Evolutionary conservation across 2,113 vertebrate species (phyloP).

Genomic region (Strix uralensis): DNA sequence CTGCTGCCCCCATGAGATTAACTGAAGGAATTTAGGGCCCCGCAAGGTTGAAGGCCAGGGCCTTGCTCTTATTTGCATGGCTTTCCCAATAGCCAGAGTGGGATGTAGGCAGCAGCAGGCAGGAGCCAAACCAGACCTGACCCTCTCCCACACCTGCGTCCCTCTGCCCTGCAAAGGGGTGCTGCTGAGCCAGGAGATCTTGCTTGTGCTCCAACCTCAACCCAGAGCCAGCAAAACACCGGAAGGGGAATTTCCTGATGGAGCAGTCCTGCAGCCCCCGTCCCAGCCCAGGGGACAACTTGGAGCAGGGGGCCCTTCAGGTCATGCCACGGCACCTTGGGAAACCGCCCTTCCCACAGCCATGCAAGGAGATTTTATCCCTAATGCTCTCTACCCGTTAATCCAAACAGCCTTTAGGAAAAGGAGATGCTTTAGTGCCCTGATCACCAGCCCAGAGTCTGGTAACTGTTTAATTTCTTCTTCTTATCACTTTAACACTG

Average conservation of each 20-base stretch:
- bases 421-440: not conserved
- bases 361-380: not conserved
- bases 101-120: not conserved
- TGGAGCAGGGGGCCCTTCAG: not conserved
- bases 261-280: not conserved
- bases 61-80: not conserved
- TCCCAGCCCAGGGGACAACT: not conserved
- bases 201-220: not conserved
- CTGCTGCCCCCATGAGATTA: conserved; percentile 42
- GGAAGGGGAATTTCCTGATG: not conserved
- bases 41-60: not conserved
- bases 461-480: conserved; percentile 13
- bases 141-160: rapidly evolving
- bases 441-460: not conserved
- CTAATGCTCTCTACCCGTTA: not conserved
- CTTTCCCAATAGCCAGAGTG: not conserved
- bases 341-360: not conserved
- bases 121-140: not conserved
- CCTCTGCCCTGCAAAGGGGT: rapidly evolving
- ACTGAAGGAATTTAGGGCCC: conserved; percentile 12
- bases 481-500: not conserved
- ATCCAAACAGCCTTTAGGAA: not conserved
- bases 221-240: not conserved
- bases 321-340: rapidly evolving
- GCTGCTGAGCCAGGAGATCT: not conserved